Percentiles rank a stretch among this genome's conserved stretches.
Conservation (phyloP, 2,888 invertebrate species). For the Azorinus chamasolen region DNA sequence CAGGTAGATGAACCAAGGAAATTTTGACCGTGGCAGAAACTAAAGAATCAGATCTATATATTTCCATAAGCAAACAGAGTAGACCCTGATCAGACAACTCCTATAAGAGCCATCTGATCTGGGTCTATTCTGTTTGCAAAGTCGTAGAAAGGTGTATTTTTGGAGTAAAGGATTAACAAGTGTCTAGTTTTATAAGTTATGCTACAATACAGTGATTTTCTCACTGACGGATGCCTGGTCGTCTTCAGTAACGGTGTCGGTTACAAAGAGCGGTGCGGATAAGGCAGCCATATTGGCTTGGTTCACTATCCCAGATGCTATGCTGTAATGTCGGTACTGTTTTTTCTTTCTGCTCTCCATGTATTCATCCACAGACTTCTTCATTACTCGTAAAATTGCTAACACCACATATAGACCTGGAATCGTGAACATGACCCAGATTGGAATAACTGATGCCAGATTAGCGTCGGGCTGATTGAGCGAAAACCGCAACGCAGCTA, state of each 20-base stretch:
- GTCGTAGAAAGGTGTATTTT: too few species aligned
- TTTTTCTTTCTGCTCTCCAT: slow-evolving; percentile 75
- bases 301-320: slow-evolving; percentile 79
- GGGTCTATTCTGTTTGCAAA: too few species aligned
- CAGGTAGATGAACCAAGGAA: too few species aligned
- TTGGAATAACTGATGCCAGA: slow-evolving; percentile 82
- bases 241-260: slow-evolving; percentile 73
- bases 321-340: slow-evolving; percentile 75
- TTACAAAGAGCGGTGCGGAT: slow-evolving; percentile 80
- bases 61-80: too few species aligned
- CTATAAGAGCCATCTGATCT: too few species aligned
- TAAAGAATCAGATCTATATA: too few species aligned
- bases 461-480: slow-evolving; percentile 83
- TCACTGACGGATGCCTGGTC: slow-evolving; percentile 79
- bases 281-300: slow-evolving; percentile 81
- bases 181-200: neutral
- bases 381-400: slow-evolving; percentile 72
- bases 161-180: too few species aligned
- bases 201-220: slow-evolving; percentile 83
- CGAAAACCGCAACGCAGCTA: slow-evolving; percentile 82
- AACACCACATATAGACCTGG: slow-evolving; percentile 81
- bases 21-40: too few species aligned
- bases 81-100: too few species aligned
- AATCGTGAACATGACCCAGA: slow-evolving; percentile 84
- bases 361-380: slow-evolving; percentile 69